A percentile compares a stretch with the other conserved stretches of the same genome.
phyloP scores from a whole-genome alignment of 2,113 vertebrate genomes.

The Pavo muticus region DNA sequence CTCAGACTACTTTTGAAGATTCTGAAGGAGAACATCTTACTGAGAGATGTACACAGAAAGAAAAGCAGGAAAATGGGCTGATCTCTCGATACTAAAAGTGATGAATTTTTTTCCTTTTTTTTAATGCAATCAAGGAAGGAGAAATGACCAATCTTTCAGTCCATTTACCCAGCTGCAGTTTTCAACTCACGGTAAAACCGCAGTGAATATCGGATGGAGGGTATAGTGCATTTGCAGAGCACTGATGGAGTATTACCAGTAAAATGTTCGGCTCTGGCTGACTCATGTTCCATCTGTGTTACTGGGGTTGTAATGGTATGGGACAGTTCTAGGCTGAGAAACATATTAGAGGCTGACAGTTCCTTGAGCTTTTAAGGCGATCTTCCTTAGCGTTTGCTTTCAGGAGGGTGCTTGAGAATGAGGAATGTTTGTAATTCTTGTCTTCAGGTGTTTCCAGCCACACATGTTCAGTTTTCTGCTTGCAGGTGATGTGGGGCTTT shows the following conservation, averaged over 20 bases:
- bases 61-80: background rate
- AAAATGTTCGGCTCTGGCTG: background rate
- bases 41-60: background rate
- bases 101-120: background rate
- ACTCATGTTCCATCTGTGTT: accelerated
- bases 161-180: background rate
- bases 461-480: background rate
- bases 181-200: background rate
- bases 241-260: background rate
- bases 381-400: background rate
- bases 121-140: background rate
- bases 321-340: background rate
- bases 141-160: background rate
- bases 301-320: accelerated
- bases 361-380: background rate
- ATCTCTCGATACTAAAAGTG: background rate
- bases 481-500: background rate
- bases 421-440: background rate
- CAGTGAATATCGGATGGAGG: background rate
- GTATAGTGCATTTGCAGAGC: background rate
- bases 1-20: background rate
- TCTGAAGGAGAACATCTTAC: background rate
- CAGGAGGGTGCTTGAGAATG: background rate
- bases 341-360: background rate
- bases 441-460: background rate